phyloP scores from a whole-genome alignment of 1,140 invertebrate genomes.

The Ectropis grisescens region DNA sequence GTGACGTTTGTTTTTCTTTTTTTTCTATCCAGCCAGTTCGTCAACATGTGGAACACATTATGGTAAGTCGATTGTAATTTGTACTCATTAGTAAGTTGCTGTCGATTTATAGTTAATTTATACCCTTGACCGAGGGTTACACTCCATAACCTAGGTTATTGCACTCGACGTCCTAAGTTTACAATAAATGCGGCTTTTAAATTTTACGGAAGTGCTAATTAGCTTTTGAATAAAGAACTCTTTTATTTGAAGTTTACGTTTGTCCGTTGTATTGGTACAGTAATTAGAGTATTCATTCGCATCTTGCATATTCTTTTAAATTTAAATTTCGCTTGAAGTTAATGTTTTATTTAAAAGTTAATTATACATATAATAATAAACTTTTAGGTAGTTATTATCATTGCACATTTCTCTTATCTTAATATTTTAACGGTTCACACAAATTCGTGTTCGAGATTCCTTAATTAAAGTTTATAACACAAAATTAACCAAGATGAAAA shows the following conservation, averaged over 20 bases:
- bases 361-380: no score
- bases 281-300: background rate
- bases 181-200: conserved; percentile 8
- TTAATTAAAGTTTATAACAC: no score
- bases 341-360: no score
- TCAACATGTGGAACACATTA: conserved; percentile 48
- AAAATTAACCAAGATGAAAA: no score
- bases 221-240: conserved; percentile 3
- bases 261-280: no score
- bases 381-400: no score
- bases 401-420: no score
- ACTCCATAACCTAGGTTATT: conserved; percentile 4
- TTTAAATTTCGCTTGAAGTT: no score
- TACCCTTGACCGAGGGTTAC: conserved; percentile 17
- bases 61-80: conserved; percentile 28
- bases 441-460: no score
- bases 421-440: no score
- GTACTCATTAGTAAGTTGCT: conserved; percentile 2
- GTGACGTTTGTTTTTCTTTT: conserved; percentile 19
- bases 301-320: no score
- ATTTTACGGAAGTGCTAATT: conserved; percentile 14
- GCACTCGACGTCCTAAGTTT: conserved; percentile 6
- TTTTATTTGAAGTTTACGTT: conserved; percentile 4
- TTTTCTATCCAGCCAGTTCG: conserved; percentile 12
- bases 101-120: conserved; percentile 8